These are phyloP conservation scores for Petrolisthes cinctipes DNA, from an alignment of 2,888 invertebrate genomes.

Conservation along the genomic window DNA sequence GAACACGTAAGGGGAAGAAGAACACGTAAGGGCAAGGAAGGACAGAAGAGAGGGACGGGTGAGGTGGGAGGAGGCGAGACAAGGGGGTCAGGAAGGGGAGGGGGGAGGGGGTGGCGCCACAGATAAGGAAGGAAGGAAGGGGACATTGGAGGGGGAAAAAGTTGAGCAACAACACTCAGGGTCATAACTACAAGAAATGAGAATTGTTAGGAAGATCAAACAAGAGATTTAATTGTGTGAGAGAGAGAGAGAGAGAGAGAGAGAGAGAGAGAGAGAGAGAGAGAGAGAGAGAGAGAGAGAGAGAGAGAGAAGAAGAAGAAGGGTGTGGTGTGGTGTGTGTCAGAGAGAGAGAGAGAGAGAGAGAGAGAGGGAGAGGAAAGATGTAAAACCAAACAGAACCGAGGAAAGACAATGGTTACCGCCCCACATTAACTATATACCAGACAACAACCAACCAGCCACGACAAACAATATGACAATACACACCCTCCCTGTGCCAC, in stretches of 20 bases:
- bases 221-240: background rate
- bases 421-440: no score
- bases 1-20: no score
- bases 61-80: background rate
- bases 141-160: background rate
- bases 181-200: background rate
- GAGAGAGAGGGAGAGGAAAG: slow-evolving; percentile 4
- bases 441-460: no score
- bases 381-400: background rate
- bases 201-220: background rate
- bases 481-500: background rate
- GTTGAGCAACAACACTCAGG: background rate
- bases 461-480: background rate
- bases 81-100: background rate
- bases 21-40: no score
- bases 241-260: background rate
- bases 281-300: slow-evolving; percentile 16
- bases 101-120: background rate
- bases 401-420: background rate
- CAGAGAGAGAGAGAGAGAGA: background rate
- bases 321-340: background rate
- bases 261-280: background rate
- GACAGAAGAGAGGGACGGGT: background rate
- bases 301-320: slow-evolving; percentile 22
- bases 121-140: background rate